Base-by-base conservation (phyloP, 2,888 invertebrate genomes). In the Meghimatium bilineatum region DNA sequence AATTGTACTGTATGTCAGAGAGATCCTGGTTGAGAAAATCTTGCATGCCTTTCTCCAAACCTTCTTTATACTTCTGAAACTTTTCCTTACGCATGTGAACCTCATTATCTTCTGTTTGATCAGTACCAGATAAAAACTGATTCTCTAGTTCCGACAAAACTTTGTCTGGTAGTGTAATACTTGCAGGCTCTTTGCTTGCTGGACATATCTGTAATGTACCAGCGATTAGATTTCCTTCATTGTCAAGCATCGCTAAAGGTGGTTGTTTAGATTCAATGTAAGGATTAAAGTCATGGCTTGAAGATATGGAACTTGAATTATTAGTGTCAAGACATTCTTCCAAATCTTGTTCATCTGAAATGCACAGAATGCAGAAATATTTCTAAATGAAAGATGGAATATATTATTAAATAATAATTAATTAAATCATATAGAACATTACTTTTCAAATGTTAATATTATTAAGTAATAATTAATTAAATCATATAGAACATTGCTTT, bases 11-110 rank as follows among this genome's bases (percentile, higher is more conserved):
- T 12, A 38, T 36, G 17, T 77, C 36, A 1, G 66, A 36, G 12
- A 66, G 8, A 1, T 60, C 77, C n/a, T 77, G 63, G 20, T 77
- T 77, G 63, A 80, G 72, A 72, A 80, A 80, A 23, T 80, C 80
- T n/a, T 69, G 52, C 80, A 80, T 80, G 2, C 80, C 80, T 72
- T 38, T 60, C n/a, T 80, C 80, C 26, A 80, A 60, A 56, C 72
- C 72, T 72, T 80, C 80, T 56, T 56, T 80, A 29, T 80, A 80
- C 20, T 60, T 80, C 60, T 72, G 71, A 1, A 80, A 60, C 60
- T 80, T 72, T 38, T 79, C 69, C 72, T 49, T 71, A 1, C 26
- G 44, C 23, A 3, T 10, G 20, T 63, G 6, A 2, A 20, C 23
- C 32, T 80, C 71, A 29, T 0, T 32, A 69, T 52, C 56, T 23